A percentile compares a stretch with the other conserved stretches of the same genome.
Conservation (phyloP, 2,888 invertebrate species). For the Caenorhabditis panamensis region DNA sequence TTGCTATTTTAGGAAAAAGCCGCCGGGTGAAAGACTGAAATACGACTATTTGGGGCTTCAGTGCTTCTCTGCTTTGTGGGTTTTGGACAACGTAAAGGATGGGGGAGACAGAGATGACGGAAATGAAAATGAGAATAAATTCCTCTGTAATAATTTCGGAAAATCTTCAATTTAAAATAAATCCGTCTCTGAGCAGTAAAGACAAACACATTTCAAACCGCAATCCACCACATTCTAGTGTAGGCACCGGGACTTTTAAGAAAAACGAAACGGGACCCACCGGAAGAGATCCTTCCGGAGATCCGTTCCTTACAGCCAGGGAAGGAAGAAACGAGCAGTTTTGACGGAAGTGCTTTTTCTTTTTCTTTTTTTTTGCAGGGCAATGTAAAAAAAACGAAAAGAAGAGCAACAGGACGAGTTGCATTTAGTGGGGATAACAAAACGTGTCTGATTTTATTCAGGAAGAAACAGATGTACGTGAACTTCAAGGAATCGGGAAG, state of each 20-base stretch:
- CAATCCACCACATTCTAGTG: background rate
- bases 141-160: conserved; percentile 19
- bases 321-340: conserved; percentile 29
- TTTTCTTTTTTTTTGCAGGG: conserved; percentile 26
- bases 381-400: background rate
- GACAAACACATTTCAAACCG: conserved; percentile 25
- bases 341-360: conserved; percentile 42
- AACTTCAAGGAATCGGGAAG: background rate
- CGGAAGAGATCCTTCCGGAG: conserved; percentile 47
- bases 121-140: conserved; percentile 22
- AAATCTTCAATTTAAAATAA: conserved; percentile 6
- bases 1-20: background rate
- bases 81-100: background rate
- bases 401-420: background rate
- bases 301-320: conserved; percentile 35
- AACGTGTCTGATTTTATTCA: conserved; percentile 14
- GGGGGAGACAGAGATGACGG: conserved; percentile 21
- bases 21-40: background rate
- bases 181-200: conserved; percentile 17
- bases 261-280: conserved; percentile 21
- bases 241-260: background rate
- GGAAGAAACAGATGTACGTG: background rate
- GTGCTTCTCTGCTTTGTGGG: background rate
- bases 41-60: background rate
- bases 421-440: conserved; percentile 1